Percentiles rank a stretch among this genome's conserved stretches.
phyloP scores from a whole-genome alignment of 2,797 vertebrate species.

The Microctenopoma lineatum region DNA sequence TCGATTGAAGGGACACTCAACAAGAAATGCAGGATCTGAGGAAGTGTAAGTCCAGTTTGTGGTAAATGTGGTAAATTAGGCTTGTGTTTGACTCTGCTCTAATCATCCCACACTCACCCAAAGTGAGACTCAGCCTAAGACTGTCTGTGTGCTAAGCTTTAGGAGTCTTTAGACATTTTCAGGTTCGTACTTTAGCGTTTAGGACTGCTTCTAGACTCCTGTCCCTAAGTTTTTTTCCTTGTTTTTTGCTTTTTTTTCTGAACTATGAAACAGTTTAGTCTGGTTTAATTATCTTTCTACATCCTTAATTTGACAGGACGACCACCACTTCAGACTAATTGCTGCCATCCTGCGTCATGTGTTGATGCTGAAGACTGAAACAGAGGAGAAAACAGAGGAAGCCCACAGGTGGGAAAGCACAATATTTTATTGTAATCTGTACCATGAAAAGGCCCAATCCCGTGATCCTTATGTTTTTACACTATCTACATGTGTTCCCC shows the following conservation, averaged over 20 bases:
- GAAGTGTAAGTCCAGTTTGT: conserved; percentile 39
- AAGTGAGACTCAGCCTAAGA: conserved; percentile 2
- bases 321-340: conserved; percentile 92
- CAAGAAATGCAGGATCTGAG: conserved; percentile 20
- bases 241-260: not conserved
- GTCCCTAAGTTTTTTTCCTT: not conserved
- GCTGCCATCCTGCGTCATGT: conserved; percentile 92
- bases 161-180: conserved; percentile 1
- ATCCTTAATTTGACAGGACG: conserved; percentile 83
- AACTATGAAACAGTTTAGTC: not conserved
- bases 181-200: conserved; percentile 10
- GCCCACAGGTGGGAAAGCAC: conserved; percentile 90
- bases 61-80: not conserved
- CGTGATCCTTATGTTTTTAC: not conserved
- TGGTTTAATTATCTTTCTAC: not conserved
- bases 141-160: not conserved
- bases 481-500: not conserved
- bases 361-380: conserved; percentile 91
- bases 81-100: conserved; percentile 4
- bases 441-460: not conserved
- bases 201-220: not conserved
- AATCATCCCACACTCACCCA: conserved; percentile 12
- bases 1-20: conserved; percentile 17
- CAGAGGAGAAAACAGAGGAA: conserved; percentile 96
- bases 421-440: not conserved